Evolutionary conservation across 2,113 vertebrate species (phyloP).

Genomic region (Leptodactylus fuscus): DNA sequence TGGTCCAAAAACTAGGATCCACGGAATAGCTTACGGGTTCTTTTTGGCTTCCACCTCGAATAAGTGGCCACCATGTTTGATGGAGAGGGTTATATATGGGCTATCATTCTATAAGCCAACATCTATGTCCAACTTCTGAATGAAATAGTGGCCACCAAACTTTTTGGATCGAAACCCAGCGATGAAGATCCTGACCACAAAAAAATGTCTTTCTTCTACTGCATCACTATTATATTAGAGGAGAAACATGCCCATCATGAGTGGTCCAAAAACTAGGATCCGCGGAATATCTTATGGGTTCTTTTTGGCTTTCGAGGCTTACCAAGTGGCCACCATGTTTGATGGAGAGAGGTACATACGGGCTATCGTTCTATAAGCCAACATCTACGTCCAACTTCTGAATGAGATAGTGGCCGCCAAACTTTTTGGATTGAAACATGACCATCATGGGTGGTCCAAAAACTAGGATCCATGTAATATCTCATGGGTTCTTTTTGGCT

Average conservation of each 20-base stretch:
- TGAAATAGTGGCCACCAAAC: too few species aligned
- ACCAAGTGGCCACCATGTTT: neutral
- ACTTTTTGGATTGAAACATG: neutral
- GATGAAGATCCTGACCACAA: neutral
- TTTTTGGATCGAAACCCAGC: neutral
- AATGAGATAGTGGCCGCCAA: too few species aligned
- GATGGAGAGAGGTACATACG: neutral
- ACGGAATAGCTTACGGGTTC: neutral
- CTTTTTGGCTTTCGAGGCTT: neutral
- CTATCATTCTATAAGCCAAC: neutral
- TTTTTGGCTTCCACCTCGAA: neutral
- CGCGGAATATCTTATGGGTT: neutral
- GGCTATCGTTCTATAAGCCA: neutral
- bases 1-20: neutral
- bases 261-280: neutral
- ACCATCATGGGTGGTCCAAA: neutral
- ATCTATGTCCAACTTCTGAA: neutral
- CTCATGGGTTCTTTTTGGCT: neutral
- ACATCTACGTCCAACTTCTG: neutral
- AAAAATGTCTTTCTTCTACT: neutral
- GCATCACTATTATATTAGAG: conserved; percentile 9
- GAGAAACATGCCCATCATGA: neutral
- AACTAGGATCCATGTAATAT: neutral
- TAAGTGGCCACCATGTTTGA: neutral
- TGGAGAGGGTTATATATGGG: neutral